Conservation (phyloP, 2,113 vertebrate genomes). For the Mus spicilegus region DNA sequence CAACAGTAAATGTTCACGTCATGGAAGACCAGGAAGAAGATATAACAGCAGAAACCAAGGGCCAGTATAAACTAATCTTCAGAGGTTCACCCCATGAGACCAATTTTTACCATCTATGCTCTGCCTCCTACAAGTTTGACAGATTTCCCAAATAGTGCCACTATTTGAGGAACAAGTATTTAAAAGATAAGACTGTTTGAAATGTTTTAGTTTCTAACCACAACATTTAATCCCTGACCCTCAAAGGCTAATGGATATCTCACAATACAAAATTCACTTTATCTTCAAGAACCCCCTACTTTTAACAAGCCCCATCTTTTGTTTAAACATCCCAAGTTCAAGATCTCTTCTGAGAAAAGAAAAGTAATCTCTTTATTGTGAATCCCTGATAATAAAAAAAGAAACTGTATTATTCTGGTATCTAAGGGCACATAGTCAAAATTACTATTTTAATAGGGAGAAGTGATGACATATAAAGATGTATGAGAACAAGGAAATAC, state of each 20-base stretch:
- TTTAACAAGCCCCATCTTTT: neutral
- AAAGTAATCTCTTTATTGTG: neutral
- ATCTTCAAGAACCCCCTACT: neutral
- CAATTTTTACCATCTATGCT: neutral
- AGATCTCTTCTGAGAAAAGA: neutral
- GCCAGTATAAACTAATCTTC: neutral
- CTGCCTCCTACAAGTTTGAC: neutral
- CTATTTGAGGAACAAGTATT: neutral
- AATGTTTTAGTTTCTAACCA: neutral
- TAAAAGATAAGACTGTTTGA: neutral
- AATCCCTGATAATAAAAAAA: neutral
- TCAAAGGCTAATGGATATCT: neutral
- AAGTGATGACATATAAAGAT: neutral
- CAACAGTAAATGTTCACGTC: neutral
- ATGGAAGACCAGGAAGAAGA: neutral
- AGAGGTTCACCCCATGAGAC: neutral
- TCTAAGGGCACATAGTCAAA: neutral
- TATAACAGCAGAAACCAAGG: neutral
- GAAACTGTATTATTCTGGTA: neutral
- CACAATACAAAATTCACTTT: neutral
- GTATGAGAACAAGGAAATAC: neutral
- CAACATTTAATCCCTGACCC: neutral
- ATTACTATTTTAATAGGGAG: neutral
- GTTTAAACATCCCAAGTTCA: neutral
- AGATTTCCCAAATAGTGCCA: neutral